Evolutionary conservation across 2,113 vertebrate genomes (phyloP), one percentile per base, ranked within the genome.

Genomic region (Psilopogon haemacephalus): DNA sequence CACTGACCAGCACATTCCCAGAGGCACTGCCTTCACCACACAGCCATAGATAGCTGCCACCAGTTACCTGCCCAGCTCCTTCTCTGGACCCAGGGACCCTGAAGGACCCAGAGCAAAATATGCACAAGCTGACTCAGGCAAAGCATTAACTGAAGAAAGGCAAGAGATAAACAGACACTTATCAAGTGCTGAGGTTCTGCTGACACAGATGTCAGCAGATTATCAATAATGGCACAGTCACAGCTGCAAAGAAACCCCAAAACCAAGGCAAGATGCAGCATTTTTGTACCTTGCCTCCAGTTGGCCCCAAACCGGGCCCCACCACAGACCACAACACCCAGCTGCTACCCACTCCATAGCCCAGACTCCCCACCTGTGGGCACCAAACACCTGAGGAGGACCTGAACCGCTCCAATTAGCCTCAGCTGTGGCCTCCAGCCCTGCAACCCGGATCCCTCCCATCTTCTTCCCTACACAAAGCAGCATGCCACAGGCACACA

Each of bases 1-100:
- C 1, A 1, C 21, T 33, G 28, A 6, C 2, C 1, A 1, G 16
- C 1, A 1, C 5, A 2, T 5, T 11, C 17, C 35, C 7, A 1
- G 14, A 21, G 32, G 21, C 32, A 5, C 27, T 24, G 40, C 42
- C 32, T 12, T 38, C 0, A 2, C 24, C 7, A 0, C 1, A 27
- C 11, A 28, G 62, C 27, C 2, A 0, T 16, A 5, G n/a, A 18
- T 0, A 6, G 19, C 55, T 32, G 13, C 42, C 27, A 1, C 8
- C 3, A 27, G 50, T 4, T 4, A 52, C 21, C 52, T 21, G 55
- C 54, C 50, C 12, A 0, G 18, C 11, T 60, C 20, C 63, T 26
- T 15, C 68, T 19, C 56, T 1, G 0, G 32, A 56, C 5, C n/a
- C n/a, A n/a, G n/a, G n/a, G 9, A 24, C 11, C 38, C 32, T 3